These are phyloP conservation scores for Epiblema foenella DNA, from an alignment of 2,888 invertebrate genomes.

Conservation along the genomic window DNA sequence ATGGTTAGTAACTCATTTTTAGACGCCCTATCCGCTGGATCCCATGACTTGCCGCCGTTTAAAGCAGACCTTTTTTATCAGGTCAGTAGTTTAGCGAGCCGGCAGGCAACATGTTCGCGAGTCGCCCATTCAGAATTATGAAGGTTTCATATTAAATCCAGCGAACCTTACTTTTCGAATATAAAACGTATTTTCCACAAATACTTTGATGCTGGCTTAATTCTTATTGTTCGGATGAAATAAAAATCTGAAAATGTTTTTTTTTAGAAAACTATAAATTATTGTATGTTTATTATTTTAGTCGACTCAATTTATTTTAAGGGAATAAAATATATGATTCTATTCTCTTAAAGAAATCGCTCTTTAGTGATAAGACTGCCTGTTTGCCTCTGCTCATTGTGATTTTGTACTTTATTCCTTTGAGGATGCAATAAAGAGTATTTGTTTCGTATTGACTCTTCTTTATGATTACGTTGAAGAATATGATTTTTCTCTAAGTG, in stretches of 20 bases:
- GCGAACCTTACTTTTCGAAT: constrained; percentile 45
- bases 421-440: no score
- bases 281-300: no score
- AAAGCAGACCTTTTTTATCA: constrained; percentile 66
- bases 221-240: constrained; percentile 4
- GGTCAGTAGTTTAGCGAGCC: constrained; percentile 67
- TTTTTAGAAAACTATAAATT: background rate
- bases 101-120: constrained; percentile 58
- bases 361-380: no score
- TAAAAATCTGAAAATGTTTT: background rate
- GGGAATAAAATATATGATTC: no score
- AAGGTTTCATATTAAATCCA: constrained; percentile 44
- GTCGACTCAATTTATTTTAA: no score
- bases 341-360: no score
- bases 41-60: constrained; percentile 18
- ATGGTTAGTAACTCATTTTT: no score
- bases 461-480: no score
- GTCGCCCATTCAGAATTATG: constrained; percentile 40
- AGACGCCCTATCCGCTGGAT: constrained; percentile 3
- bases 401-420: no score
- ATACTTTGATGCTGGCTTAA: constrained; percentile 12
- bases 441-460: no score
- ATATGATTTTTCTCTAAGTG: no score
- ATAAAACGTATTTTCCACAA: constrained; percentile 35
- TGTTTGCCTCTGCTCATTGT: no score